These are phyloP conservation scores for Lasiurus cinereus DNA, from an alignment of 2,113 vertebrate species.

Conservation along the genomic window DNA sequence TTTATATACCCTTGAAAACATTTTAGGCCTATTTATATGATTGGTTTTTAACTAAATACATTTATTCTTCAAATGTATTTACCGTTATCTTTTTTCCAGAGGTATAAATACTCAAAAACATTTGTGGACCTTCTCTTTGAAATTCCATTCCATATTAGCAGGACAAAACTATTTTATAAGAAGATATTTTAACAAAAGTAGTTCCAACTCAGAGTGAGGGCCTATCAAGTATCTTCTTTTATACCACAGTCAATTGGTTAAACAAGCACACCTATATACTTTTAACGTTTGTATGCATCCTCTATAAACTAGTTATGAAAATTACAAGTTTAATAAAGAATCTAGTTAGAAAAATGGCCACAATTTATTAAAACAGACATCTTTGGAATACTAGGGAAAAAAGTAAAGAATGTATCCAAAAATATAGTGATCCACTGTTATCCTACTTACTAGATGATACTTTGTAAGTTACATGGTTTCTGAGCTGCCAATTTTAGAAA, in stretches of 20 bases:
- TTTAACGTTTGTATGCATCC: background rate
- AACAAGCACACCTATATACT: background rate
- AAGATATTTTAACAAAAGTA: conserved; percentile 10
- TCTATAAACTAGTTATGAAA: conserved; percentile 27
- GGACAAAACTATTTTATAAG: conserved; percentile 18
- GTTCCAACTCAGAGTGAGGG: background rate
- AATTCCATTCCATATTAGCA: background rate
- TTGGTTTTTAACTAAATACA: conserved; percentile 55
- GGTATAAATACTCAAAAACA: conserved; percentile 33
- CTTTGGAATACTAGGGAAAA: background rate
- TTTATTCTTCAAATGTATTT: conserved; percentile 45
- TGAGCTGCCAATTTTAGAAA: conserved; percentile 30
- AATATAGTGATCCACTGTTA: background rate
- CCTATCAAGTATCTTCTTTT: conserved; percentile 22
- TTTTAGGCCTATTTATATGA: background rate
- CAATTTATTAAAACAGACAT: conserved; percentile 43
- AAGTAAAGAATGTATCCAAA: background rate
- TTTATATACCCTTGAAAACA: background rate
- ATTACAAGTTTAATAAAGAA: conserved; percentile 25
- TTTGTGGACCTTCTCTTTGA: background rate
- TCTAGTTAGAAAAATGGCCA: conserved; percentile 40
- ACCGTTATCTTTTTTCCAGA: background rate
- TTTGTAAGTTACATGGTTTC: background rate
- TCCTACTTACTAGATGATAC: background rate
- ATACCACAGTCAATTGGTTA: background rate